Evolutionary conservation across 2,888 invertebrate genomes (phyloP), one percentile per base, ranked within the genome.

Genomic region (Masnerella sp.): DNA sequence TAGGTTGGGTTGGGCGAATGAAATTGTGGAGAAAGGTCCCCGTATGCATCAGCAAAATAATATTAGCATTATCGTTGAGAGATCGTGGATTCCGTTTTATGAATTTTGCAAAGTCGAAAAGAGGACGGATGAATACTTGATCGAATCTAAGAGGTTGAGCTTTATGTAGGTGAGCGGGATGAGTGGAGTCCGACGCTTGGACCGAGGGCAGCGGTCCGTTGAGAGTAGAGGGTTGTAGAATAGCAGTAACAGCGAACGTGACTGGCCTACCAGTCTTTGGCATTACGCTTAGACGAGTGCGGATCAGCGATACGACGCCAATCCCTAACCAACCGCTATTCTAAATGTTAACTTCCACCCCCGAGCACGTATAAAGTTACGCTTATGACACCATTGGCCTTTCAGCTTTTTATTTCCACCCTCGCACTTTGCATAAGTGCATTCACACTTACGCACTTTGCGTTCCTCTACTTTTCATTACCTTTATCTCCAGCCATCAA

Each of bases 261-360:
- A 84, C 82, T 77, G 75, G 84, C 83, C 78, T 85, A 78, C 83
- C 79, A 81, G 80, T 79, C 58, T 80, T 77, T 81, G 79, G 78
- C 78, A 83, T 84, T 84, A 84, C 80, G 79, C 76, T 78, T 79
- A 82, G 82, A 80, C 79, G 82, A 82, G 79, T 68, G 76, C 77
- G 83, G 82, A 84, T 84, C 83, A 83, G 79, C 82, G 84, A 81
- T 84, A 84, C 81, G 81, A 80, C 79, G 80, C 81, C 82, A 81
- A 83, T 84, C 80, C 78, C 82, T 77, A 75, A 68, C 72, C 80
- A 71, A 71, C 68, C 47, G 45, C 70, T 69, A 75, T 75, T 76
- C 75, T 69, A 72, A 75, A 72, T 75, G 61, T 75, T 65, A 62
- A 75, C 71, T 72, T 59, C 56, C 18, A 40, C 71, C 62, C 59